Evolutionary conservation across 1,140 invertebrate species (phyloP).

Genomic region (Antheraea mylitta): DNA sequence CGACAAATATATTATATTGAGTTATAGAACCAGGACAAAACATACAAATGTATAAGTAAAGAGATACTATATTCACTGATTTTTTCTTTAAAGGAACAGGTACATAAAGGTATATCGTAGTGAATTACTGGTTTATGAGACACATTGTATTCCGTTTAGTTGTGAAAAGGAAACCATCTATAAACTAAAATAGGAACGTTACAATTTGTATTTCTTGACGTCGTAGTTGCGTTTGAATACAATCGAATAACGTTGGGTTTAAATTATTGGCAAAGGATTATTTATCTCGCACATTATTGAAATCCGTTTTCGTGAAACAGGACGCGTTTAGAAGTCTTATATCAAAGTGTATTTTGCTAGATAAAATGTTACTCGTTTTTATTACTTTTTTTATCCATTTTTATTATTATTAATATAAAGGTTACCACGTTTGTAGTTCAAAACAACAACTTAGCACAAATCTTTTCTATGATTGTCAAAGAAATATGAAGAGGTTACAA

Average conservation of each 20-base stretch:
- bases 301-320: constrained; percentile 24
- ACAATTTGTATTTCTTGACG: constrained; percentile 51
- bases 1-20: too few relatives aligned
- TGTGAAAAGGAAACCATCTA: constrained; percentile 49
- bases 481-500: too few relatives aligned
- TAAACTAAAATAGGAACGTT: constrained; percentile 17
- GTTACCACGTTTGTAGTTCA: too few relatives aligned
- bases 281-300: constrained; percentile 42
- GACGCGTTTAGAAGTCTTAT: background rate
- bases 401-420: too few relatives aligned
- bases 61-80: too few relatives aligned
- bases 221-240: constrained; percentile 36
- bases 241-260: constrained; percentile 40
- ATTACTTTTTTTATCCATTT: too few relatives aligned
- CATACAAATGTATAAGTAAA: too few relatives aligned
- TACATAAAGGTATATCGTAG: background rate
- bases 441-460: too few relatives aligned
- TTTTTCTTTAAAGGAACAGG: background rate
- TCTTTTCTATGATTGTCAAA: too few relatives aligned
- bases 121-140: background rate
- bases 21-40: too few relatives aligned
- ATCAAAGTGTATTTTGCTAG: background rate
- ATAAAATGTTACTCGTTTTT: background rate
- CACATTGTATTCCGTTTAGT: constrained; percentile 14
- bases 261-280: constrained; percentile 47